Base-by-base conservation (phyloP, 2,797 vertebrate genomes). In the Yasuhikotakia modesta region DNA sequence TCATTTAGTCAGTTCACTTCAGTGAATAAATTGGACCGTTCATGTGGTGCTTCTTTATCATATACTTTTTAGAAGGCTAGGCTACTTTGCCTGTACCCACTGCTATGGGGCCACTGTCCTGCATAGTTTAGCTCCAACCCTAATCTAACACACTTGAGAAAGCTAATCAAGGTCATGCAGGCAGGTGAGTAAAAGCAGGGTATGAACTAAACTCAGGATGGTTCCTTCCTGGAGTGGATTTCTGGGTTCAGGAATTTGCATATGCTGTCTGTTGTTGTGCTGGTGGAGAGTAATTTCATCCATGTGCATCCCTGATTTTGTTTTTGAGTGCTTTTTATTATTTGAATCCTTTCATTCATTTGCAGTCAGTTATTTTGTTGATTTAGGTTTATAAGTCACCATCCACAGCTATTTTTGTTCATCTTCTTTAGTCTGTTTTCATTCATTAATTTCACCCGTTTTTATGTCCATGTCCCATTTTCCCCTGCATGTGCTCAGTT, bases 401-500 rank as follows among this genome's bases (percentile, higher is more conserved):
- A 61, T 78, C 8, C 64, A 67, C 39, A 74, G 48, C 64, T 66
- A 22, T 39, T 61, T 68, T 58, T 43, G 39, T 43, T 43, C 8
- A 43, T 43, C 39, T 43, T 75, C 52, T n/a, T 84, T 43, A 70
- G 87, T 50, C 2, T 80, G 14, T 0, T 82, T 61, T 78, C 21
- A 35, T 79, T 46, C 65, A 82, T 83, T 82, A 61, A 55, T 14
- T 84, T 78, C 13, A 68, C 60, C 16, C 22, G 19, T 77, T 17
- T 80, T 84, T 79, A 78, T 67, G 12, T 91, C 79, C 69, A 61
- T 75, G 70, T 77, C 73, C 79, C 80, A 52, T 65, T 2, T 46
- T 6, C 70, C 48, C n/a, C 55, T 53, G 7, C 71, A 55, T 80
- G 48, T 22, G 8, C 82, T 89, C 93, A 98, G 97, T 92, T 98